phyloP scores from a whole-genome alignment of 1,140 invertebrate genomes.

The Apolygus lucorum region DNA sequence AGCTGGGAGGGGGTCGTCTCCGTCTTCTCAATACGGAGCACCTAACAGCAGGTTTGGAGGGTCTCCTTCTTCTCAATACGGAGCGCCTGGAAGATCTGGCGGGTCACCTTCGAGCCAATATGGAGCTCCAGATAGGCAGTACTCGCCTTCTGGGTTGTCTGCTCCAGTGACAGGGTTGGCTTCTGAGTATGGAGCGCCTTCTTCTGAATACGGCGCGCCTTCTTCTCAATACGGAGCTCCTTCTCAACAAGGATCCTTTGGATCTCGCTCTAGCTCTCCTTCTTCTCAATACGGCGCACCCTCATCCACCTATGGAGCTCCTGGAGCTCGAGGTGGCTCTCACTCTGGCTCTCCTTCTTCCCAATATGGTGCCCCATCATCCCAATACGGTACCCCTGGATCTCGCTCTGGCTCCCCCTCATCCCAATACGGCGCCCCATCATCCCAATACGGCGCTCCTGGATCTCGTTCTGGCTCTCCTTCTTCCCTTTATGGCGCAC shows the following conservation, averaged over 20 bases:
- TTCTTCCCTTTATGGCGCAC: conserved; percentile 2
- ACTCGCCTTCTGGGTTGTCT: neutral
- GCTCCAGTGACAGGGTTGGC: neutral
- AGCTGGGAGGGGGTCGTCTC: neutral
- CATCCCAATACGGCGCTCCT: neutral
- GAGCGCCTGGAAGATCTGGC: conserved; percentile 7
- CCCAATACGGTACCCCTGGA: neutral
- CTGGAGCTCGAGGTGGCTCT: too few species aligned
- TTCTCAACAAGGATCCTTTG: conserved; percentile 20
- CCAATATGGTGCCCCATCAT: conserved; percentile 23
- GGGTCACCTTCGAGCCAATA: conserved; percentile 22
- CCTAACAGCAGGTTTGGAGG: conserved; percentile 15
- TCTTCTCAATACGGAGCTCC: conserved; percentile 15
- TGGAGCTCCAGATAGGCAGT: conserved; percentile 11
- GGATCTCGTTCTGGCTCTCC: neutral
- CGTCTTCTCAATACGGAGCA: conserved; percentile 19
- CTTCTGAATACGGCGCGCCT: conserved; percentile 24
- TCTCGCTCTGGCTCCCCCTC: neutral
- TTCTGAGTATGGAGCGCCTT: conserved; percentile 12
- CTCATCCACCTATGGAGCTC: neutral
- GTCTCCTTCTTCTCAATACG: conserved; percentile 23
- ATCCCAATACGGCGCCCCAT: conserved; percentile 22
- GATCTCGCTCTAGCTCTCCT: conserved; percentile 16
- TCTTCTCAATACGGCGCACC: conserved; percentile 24
- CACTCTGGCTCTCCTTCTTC: conserved; percentile 9